Percentiles rank a stretch among this genome's conserved stretches.
phyloP scores from a whole-genome alignment of 2,113 vertebrate species.

The Calonectris borealis region DNA sequence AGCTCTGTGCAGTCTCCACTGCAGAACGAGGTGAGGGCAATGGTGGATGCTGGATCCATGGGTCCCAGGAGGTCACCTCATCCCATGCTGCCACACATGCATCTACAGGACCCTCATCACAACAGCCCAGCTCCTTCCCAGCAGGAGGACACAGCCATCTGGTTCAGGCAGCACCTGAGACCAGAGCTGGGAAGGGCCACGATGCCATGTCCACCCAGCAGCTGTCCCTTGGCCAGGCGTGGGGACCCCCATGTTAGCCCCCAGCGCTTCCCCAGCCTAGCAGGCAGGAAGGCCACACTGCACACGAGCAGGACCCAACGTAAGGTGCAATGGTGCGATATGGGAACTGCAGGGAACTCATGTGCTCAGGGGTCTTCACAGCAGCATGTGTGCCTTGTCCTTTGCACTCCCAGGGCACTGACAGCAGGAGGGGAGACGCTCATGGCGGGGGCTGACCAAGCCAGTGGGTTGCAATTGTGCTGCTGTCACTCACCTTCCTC shows the following conservation, averaged over 20 bases:
- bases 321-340: no score
- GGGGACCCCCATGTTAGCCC: neutral
- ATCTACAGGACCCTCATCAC: neutral
- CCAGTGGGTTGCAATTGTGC: neutral
- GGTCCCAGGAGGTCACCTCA: neutral
- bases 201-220: no score
- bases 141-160: neutral
- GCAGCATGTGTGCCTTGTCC: neutral
- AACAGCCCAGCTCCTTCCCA: neutral
- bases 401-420: neutral
- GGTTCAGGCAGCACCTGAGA: neutral
- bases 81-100: neutral
- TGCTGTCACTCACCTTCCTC: slow-evolving; percentile 76
- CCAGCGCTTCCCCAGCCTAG: neutral
- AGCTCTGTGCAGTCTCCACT: neutral
- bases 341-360: neutral
- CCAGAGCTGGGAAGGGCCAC: neutral
- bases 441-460: neutral
- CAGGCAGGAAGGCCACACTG: neutral
- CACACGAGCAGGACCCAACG: rapidly evolving
- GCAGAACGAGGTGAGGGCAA: neutral
- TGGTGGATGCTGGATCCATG: neutral
- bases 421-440: neutral
- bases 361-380: neutral
- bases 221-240: neutral